phyloP scores from a whole-genome alignment of 1,140 invertebrate genomes.

The Bombus impatiens region DNA sequence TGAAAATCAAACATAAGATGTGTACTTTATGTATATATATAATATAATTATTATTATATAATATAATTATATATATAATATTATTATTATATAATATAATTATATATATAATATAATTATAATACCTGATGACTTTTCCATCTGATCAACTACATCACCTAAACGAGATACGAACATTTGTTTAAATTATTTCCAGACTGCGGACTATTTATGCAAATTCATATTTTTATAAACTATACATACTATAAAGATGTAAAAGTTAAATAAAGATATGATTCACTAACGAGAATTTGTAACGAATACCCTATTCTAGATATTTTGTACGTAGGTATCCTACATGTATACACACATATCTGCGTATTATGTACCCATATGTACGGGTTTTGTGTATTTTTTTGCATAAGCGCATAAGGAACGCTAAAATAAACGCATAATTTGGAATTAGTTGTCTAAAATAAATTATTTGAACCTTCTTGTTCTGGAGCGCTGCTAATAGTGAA shows the following conservation, averaged over 20 bases:
- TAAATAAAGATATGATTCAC: no score
- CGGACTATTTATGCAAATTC: not conserved
- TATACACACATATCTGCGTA: no score
- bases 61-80: no score
- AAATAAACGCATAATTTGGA: no score
- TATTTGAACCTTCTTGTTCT: slow-evolving; percentile 91
- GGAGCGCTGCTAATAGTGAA: slow-evolving; percentile 98
- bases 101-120: no score
- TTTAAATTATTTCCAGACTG: not conserved
- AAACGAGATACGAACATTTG: not conserved
- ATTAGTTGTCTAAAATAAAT: not conserved
- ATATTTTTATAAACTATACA: not conserved
- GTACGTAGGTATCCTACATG: no score
- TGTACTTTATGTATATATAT: no score
- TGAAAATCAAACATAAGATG: not conserved
- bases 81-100: no score
- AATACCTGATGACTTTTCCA: not conserved
- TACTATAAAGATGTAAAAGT: no score
- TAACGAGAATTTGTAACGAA: not conserved
- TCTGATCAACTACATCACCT: not conserved
- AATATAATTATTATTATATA: no score
- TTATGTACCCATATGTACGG: not conserved
- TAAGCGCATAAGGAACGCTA: no score
- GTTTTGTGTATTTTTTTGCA: not conserved
- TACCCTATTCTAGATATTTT: not conserved